These are phyloP conservation scores for Drosophila nigromelanica DNA, from an alignment of 1,140 invertebrate species.

Conservation along the genomic window DNA sequence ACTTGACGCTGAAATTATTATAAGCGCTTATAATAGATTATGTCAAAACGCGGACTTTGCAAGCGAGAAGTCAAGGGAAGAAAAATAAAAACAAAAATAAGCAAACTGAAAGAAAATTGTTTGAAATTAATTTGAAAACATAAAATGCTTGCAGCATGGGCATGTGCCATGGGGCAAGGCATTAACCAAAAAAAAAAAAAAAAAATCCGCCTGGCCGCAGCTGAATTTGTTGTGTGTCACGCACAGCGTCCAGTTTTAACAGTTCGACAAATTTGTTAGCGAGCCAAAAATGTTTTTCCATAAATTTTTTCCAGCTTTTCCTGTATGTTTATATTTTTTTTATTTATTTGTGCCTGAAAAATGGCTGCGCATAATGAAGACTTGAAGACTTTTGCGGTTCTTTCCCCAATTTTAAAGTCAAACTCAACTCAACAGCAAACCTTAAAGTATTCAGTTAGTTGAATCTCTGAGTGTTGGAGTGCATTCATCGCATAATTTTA, in stretches of 20 bases:
- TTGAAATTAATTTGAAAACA: conserved; percentile 68
- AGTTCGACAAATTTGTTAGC: conserved; percentile 31
- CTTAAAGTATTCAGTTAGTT: not conserved
- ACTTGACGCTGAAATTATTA: conserved; percentile 29
- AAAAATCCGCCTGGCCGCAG: not conserved
- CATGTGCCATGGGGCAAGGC: not conserved
- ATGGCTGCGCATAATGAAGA: conserved; percentile 50
- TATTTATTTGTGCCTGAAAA: conserved; percentile 13
- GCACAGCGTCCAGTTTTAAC: conserved; percentile 42
- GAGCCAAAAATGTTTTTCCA: conserved; percentile 39
- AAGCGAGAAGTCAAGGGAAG: conserved; percentile 47
- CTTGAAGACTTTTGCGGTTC: conserved; percentile 45
- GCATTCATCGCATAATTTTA: not conserved
- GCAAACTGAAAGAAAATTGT: conserved; percentile 35
- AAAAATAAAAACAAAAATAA: conserved; percentile 19
- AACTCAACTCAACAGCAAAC: no score
- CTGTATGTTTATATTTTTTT: not conserved
- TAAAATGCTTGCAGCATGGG: conserved; percentile 28
- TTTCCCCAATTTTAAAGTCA: not conserved
- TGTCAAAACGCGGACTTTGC: conserved; percentile 53
- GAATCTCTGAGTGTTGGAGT: not conserved
- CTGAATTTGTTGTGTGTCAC: conserved; percentile 69
- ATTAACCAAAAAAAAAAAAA: conserved; percentile 6
- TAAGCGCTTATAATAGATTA: conserved; percentile 35
- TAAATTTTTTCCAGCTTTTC: conserved; percentile 18